Evolutionary conservation across 2,113 vertebrate species (phyloP).

Genomic region (Haliaeetus leucogaster): DNA sequence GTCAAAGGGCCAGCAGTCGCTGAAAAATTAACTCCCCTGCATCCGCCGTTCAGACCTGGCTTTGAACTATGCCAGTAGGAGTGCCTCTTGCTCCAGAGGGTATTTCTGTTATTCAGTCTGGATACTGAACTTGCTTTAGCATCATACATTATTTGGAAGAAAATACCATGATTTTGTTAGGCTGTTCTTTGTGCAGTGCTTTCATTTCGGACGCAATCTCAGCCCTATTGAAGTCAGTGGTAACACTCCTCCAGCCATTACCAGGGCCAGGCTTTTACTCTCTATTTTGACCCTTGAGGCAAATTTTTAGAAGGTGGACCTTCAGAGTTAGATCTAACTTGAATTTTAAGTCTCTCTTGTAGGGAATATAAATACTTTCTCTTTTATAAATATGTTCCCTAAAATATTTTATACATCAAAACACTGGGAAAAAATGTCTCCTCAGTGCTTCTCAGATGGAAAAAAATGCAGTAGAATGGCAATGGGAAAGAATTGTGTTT

Average conservation of each 20-base stretch:
- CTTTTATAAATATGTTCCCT: not conserved
- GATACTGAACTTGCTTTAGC: not conserved
- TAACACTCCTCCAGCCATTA: not conserved
- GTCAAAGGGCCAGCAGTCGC: not conserved
- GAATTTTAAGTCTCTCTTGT: not conserved
- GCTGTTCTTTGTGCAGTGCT: not conserved
- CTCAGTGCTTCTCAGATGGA: not conserved
- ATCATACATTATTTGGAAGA: not conserved
- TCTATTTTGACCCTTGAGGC: not conserved
- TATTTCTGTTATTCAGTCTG: not conserved
- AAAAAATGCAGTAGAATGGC: not conserved
- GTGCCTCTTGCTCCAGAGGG: not conserved
- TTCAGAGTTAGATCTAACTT: not conserved
- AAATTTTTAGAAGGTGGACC: not conserved
- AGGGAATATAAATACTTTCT: not conserved
- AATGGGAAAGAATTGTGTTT: not conserved
- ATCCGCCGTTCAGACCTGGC: not conserved
- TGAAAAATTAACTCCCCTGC: conserved; percentile 13
- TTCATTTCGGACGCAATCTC: not conserved
- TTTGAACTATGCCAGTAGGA: not conserved
- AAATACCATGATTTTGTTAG: not conserved
- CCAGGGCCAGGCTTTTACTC: not conserved
- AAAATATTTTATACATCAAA: not conserved
- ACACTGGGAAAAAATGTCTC: not conserved
- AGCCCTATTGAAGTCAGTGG: not conserved